These are phyloP conservation scores for Etheostoma spectabile DNA, from an alignment of 2,113 vertebrate genomes.

Conservation along the genomic window DNA sequence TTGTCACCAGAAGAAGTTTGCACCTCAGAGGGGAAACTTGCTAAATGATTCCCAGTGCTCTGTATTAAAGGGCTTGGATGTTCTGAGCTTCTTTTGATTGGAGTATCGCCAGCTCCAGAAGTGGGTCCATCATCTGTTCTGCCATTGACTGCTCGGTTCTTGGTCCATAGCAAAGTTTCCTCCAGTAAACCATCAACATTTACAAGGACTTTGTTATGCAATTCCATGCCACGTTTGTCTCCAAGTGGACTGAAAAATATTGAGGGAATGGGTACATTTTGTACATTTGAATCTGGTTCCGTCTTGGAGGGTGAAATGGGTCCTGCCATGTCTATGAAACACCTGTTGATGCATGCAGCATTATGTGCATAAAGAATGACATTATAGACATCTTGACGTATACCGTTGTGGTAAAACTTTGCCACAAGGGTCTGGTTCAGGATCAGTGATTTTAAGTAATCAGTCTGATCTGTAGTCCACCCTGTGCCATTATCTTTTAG, in stretches of 20 bases:
- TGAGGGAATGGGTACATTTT: background rate
- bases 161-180: background rate
- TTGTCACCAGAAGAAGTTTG: slow-evolving; percentile 45
- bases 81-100: background rate
- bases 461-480: slow-evolving; percentile 81
- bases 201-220: slow-evolving; percentile 1
- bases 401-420: slow-evolving; percentile 81
- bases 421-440: slow-evolving; percentile 82
- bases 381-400: slow-evolving; percentile 84
- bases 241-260: background rate
- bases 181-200: background rate
- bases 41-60: background rate
- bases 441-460: slow-evolving; percentile 83
- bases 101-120: background rate
- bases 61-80: background rate
- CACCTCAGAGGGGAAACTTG: background rate
- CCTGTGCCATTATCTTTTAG: slow-evolving; percentile 76
- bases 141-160: background rate
- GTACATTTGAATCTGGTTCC: slow-evolving; percentile 12
- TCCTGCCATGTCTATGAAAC: slow-evolving; percentile 76
- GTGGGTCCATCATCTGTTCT: background rate
- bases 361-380: slow-evolving; percentile 85
- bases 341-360: slow-evolving; percentile 80
- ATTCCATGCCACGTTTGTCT: background rate
- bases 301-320: slow-evolving; percentile 27